Conservation (phyloP, 2,113 vertebrate genomes). For the Tragelaphus imberbis region DNA sequence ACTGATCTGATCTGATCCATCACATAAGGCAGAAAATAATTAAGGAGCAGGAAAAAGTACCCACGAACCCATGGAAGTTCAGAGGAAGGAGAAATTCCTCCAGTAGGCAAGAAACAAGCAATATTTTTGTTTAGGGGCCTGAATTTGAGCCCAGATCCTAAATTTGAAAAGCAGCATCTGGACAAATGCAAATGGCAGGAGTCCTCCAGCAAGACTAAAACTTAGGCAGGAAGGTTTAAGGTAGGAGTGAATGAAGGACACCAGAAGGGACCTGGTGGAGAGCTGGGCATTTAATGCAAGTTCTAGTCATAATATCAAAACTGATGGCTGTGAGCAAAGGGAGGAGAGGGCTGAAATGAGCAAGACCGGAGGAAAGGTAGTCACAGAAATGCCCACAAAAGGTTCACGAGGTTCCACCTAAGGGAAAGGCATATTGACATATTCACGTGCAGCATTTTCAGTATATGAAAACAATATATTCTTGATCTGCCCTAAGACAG, state of each 20-base stretch:
- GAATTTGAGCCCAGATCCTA: neutral
- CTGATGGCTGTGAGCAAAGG: neutral
- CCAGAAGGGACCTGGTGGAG: neutral
- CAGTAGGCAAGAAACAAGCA: neutral
- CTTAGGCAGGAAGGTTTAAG: neutral
- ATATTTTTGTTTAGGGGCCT: neutral
- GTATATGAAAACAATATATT: neutral
- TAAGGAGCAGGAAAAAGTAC: neutral
- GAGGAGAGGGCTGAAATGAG: neutral
- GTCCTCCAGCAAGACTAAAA: neutral
- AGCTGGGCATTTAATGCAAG: neutral
- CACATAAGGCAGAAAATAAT: neutral
- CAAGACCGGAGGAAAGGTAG: neutral
- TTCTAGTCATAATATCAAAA: neutral
- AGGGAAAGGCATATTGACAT: neutral
- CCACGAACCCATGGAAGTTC: neutral
- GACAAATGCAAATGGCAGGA: neutral
- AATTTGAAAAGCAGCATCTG: neutral
- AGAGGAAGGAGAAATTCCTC: neutral
- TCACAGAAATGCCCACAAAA: neutral
- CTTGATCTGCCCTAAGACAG: neutral
- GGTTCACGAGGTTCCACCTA: neutral
- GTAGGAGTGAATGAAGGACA: neutral
- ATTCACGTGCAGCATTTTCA: neutral
- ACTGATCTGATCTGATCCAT: too few species aligned